Conservation (phyloP, 2,113 vertebrate species). For the Prionailurus viverrinus region DNA sequence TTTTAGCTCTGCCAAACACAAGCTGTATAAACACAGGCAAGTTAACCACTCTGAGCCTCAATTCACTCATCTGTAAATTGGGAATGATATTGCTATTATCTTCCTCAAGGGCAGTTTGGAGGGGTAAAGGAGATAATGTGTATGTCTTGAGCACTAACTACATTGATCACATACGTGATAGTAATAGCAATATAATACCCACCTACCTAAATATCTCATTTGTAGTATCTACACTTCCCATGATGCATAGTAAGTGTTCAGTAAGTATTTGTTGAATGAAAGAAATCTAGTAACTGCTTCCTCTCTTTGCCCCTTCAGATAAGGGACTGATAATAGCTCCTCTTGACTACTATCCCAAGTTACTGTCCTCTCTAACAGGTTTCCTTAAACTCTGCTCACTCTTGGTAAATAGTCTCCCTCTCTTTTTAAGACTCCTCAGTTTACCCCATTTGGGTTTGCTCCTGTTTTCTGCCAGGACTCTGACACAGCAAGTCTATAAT, state of each 20-base stretch:
- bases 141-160: not conserved
- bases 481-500: not conserved
- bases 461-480: not conserved
- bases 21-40: not conserved
- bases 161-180: not conserved
- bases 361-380: not conserved
- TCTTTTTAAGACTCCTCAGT: not conserved
- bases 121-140: not conserved
- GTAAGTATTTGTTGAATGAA: slow-evolving; percentile 17
- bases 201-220: slow-evolving; percentile 29
- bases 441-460: not conserved
- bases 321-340: not conserved
- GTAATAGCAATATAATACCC: not conserved
- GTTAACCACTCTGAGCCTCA: not conserved
- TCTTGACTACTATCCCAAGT: not conserved
- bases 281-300: not conserved
- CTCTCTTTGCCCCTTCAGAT: not conserved
- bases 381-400: not conserved
- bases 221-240: not conserved
- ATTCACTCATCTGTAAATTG: not conserved
- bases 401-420: not conserved
- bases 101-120: not conserved
- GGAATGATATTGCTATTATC: not conserved
- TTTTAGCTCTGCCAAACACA: not conserved
- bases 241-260: not conserved